Evolutionary conservation across 2,888 invertebrate genomes (phyloP), one percentile per base, ranked within the genome.

Genomic region (Hypolimnas misippus): DNA sequence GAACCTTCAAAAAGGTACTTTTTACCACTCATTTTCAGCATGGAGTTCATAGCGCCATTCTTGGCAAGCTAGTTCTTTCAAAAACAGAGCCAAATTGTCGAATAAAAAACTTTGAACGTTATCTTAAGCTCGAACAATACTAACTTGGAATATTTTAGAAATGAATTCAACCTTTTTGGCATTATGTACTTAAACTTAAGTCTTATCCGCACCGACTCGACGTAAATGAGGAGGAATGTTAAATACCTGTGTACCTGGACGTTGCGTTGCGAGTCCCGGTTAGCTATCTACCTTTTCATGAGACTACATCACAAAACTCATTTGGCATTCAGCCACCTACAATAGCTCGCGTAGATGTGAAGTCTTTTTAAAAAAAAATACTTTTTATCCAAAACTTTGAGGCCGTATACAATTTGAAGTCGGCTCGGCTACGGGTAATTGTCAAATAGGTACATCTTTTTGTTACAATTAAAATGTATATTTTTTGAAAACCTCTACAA

Each of bases 251-350:
- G 72, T 72, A 73, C 74, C 70, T 76, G 75, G 76, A 73, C 75
- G 79, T 80, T 80, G 76, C 79, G 79, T 73, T 73, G 76, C 75
- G 78, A 78, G 80, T 76, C 78, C 76, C 77, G 70, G 82, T 76
- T 83, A 79, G 83, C 83, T 86, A 85, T 87, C 82, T 82, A 79
- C 81, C 80, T 80, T 78, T 82, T 79, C 81, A 69, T 66, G 63
- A 69, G 60, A 60, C 68, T 68, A 70, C 85, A 87, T 89, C 86
- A 86, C 86, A 86, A 87, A 89, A 88, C 86, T 90, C 89, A 89
- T 90, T 91, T 91, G 90, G 91, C 90, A 90, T 89, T 83, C 89
- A 84, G 89, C 91, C 91, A 90, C 84, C 80, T 80, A 86, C 86
- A 84, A 83, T 82, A 83, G 82, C 78, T 79, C 78, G 86, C 81